Evolutionary conservation across 2,888 invertebrate species (phyloP), one percentile per base, ranked within the genome.

Genomic region (Dilophus febrilis): DNA sequence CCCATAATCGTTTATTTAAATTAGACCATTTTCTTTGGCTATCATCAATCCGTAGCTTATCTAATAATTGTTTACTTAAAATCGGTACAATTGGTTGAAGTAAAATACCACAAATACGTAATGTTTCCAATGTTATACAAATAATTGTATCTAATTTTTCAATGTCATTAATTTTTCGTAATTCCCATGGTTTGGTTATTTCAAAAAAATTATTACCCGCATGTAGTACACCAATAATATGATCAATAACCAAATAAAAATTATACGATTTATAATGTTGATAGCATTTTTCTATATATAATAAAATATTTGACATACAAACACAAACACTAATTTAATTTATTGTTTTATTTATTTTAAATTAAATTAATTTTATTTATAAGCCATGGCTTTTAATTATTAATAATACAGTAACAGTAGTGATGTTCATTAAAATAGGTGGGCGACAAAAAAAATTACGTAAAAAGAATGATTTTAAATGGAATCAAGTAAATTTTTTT

Each of bases 191-290:
- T 56, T 82, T 78, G 49, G 77, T 70, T 4, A 75, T 65, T 53
- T 94, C 84, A 51, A 97, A 79, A 68, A 92, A 86, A 44, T 74
- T 65, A 65, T 98, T 97, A 14, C 85, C 77, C 22, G 72, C 64
- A 52, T 83, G 81, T 11, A 94, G 62, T 1, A 75, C 70, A 11
- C 70, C 64, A 59, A 92, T 77, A 1, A 85, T 72, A 1, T 71
- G 65, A 55, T 92, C 87, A 0, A 84, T 76, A 0, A 74, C 87
- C 60, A 77, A 77, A 65, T 91, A 83, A 62, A 90, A 82, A 50
- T 85, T 77, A 53, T 75, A 79, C 43, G 75, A 69, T 38, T 71
- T 64, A 61, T 84, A 94, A 61, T 80, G 73, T 5, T 64, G 50
- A 46, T 69, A 64, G 44, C 86, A 83, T 40, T 59, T 65, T 43